Conservation (phyloP, 1,140 invertebrate genomes). For the Sarcophaga bullata region DNA sequence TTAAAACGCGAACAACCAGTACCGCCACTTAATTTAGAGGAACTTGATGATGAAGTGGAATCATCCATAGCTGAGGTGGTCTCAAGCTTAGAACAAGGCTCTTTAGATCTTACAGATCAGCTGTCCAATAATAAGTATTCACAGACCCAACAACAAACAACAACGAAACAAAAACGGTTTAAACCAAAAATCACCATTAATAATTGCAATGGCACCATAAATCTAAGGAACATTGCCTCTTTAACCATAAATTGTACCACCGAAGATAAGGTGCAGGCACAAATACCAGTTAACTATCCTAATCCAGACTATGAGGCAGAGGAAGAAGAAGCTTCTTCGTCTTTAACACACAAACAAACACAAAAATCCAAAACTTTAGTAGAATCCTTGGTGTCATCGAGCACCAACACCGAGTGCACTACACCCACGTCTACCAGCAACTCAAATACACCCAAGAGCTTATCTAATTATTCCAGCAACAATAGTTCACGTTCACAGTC, state of each 20-base stretch:
- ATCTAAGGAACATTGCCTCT: constrained; percentile 62
- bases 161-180: constrained; percentile 51
- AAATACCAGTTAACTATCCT: constrained; percentile 47
- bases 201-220: constrained; percentile 64
- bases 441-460: constrained; percentile 49
- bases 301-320: neutral
- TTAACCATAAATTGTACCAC: constrained; percentile 62
- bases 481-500: constrained; percentile 60
- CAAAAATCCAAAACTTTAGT: constrained; percentile 23
- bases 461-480: constrained; percentile 58
- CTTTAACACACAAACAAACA: neutral
- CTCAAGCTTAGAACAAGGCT: constrained; percentile 53
- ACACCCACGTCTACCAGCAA: constrained; percentile 45
- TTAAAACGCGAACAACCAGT: constrained; percentile 53
- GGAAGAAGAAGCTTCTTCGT: constrained; percentile 17
- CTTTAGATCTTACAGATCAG: constrained; percentile 40
- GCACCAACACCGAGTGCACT: constrained; percentile 29
- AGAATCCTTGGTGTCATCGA: neutral
- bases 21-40: constrained; percentile 58
- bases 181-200: constrained; percentile 65
- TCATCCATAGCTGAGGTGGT: constrained; percentile 62
- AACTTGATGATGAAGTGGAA: constrained; percentile 61
- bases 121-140: constrained; percentile 44
- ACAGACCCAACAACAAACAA: constrained; percentile 44
- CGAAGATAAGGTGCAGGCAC: constrained; percentile 57